These are phyloP conservation scores for Archivesica marissinica DNA, from an alignment of 1,140 invertebrate species.

Conservation along the genomic window DNA sequence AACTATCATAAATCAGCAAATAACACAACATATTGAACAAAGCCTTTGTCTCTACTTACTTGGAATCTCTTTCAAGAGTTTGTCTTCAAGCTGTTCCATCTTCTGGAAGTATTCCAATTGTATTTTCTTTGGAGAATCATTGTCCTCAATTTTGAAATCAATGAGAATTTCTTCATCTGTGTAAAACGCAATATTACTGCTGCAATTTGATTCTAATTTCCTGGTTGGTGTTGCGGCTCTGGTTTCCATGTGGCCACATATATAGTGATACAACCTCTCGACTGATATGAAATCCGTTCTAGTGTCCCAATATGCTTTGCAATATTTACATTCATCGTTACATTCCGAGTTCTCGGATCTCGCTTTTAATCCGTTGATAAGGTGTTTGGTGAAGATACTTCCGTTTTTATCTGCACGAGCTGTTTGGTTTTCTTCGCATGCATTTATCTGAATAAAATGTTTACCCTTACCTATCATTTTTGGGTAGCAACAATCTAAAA, in stretches of 20 bases:
- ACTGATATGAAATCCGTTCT: not conserved
- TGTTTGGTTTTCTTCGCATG: not conserved
- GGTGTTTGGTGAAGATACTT: not conserved
- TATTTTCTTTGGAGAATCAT: no score
- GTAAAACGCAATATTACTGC: not conserved
- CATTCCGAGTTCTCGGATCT: not conserved
- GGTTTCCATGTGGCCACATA: not conserved
- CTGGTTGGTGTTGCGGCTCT: not conserved
- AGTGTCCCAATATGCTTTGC: not conserved
- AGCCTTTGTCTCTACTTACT: no score
- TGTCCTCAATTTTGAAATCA: no score
- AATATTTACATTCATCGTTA: not conserved
- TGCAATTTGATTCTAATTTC: not conserved
- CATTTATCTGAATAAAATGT: not conserved
- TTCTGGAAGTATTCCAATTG: no score
- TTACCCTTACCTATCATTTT: not conserved
- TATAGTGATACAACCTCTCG: not conserved
- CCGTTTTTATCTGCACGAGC: not conserved
- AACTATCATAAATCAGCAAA: no score
- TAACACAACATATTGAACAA: no score
- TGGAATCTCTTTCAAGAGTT: no score
- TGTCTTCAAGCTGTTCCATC: no score
- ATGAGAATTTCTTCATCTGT: not conserved
- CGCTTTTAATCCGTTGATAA: not conserved
- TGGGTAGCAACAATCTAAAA: not conserved